Base-by-base conservation (phyloP, 2,113 vertebrate species). In the Oceanodroma tethys region DNA sequence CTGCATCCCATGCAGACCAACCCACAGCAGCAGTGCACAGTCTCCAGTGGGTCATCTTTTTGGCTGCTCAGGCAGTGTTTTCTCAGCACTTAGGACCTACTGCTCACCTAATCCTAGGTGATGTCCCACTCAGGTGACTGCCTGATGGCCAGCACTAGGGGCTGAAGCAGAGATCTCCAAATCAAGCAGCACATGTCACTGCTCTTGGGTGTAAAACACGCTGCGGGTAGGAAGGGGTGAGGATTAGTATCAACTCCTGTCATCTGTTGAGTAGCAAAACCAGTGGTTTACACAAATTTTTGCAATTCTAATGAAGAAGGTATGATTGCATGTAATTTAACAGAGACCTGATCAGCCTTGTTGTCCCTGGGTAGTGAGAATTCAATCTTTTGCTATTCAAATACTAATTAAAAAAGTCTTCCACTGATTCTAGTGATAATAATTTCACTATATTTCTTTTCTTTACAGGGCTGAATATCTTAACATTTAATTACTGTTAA, bases 401-500 rank as follows among this genome's bases (percentile, higher is more conserved):
- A 97, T 95, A 95, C 74, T 97, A 92, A 98, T 98, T 97, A 22
- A 96, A 97, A 93, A 86, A 96, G 79, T 82, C 96, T 89, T 98
- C 92, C 58, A 88, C 68, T 92, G 97, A 97, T 96, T 94, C 73
- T 85, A 38, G 16, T 96, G 96, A 98, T 98, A 89, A 56, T 93
- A 98, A 97, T 97, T 97, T 94, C 84, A 95, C 93, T 94, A 38
- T 97, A 96, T 95, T 96, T 96, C 95, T 97, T 96, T 96, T 97
- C 96, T 96, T 97, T 97, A 95, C 42, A 68, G 76, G 90, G 88
- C 56, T 95, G 85, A 96, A 97, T 97, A 84, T 96, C 97, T 98
- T 98, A 97, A 98, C 97, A 98, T 98, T 98, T 98, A 98, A 98
- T 98, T 98, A 98, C 97, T 97, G 95, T 98, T 98, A 98, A 97